These are phyloP conservation scores for Limenitis arthemis DNA, from an alignment of 2,888 invertebrate species.

Conservation along the genomic window DNA sequence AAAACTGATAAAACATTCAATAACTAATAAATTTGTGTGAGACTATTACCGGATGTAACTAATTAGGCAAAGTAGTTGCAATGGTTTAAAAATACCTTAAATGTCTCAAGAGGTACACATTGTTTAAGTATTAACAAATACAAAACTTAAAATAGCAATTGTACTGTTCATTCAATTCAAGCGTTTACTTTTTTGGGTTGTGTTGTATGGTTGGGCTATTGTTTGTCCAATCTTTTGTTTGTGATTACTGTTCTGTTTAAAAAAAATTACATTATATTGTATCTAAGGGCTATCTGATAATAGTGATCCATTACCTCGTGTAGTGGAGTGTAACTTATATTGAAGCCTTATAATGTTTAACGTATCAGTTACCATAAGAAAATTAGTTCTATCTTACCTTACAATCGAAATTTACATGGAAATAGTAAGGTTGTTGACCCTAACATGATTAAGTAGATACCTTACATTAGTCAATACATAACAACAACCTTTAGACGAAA, in stretches of 20 bases:
- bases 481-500: slow-evolving; percentile 31
- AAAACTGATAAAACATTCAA: neutral
- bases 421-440: slow-evolving; percentile 16
- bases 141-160: neutral
- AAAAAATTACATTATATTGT: slow-evolving; percentile 5
- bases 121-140: neutral
- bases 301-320: slow-evolving; percentile 11
- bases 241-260: neutral
- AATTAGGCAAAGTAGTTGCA: slow-evolving; percentile 11
- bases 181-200: neutral
- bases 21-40: slow-evolving; percentile 11
- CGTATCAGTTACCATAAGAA: slow-evolving; percentile 20
- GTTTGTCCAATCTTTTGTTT: slow-evolving; percentile 11
- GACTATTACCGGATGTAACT: slow-evolving; percentile 13
- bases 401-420: slow-evolving; percentile 5
- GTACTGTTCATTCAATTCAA: neutral
- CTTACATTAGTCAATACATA: slow-evolving; percentile 12
- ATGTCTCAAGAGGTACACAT: slow-evolving; percentile 3
- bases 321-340: slow-evolving; percentile 17
- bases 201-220: slow-evolving; percentile 5
- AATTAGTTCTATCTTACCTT: slow-evolving; percentile 13
- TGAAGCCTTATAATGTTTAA: slow-evolving; percentile 13
- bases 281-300: slow-evolving; percentile 5
- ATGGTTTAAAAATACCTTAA: slow-evolving; percentile 10
- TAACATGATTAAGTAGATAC: slow-evolving; percentile 10